Conservation (phyloP, 2,797 vertebrate species). For the Halcyon chelicuti region DNA sequence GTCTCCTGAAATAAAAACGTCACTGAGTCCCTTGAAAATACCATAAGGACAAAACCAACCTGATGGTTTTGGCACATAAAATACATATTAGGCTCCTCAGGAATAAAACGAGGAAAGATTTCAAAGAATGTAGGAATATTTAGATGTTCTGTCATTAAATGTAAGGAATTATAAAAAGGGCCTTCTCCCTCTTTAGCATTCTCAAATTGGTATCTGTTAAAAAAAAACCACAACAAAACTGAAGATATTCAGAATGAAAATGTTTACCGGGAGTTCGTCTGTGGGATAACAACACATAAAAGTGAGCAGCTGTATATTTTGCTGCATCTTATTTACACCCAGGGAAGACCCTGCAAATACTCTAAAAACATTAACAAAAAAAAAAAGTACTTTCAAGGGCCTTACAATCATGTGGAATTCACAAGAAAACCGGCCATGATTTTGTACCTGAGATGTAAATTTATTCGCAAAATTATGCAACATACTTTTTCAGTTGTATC, state of each 20-base stretch:
- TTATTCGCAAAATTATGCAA: background rate
- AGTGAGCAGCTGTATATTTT: slow-evolving; percentile 8
- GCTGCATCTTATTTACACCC: background rate
- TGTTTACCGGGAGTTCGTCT: background rate
- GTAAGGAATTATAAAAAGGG: background rate
- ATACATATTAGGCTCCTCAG: background rate
- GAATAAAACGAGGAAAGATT: background rate
- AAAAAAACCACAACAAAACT: background rate
- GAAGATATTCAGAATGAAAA: background rate
- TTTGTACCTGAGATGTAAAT: slow-evolving; percentile 12
- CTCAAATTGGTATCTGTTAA: background rate
- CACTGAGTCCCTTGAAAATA: background rate
- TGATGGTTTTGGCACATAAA: background rate
- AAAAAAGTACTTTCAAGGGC: background rate
- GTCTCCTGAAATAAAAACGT: background rate
- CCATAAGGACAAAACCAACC: background rate
- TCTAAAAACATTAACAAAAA: background rate
- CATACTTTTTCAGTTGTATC: background rate
- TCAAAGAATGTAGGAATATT: background rate
- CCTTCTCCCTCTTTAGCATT: background rate
- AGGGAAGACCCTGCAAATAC: background rate
- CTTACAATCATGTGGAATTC: background rate
- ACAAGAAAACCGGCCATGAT: background rate
- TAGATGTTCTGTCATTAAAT: background rate
- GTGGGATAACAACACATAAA: background rate